Percentiles rank a stretch among this genome's conserved stretches.
phyloP scores from a whole-genome alignment of 35 echinoderm and acorn worm species.

The Strongylocentrotus purpuratus region DNA sequence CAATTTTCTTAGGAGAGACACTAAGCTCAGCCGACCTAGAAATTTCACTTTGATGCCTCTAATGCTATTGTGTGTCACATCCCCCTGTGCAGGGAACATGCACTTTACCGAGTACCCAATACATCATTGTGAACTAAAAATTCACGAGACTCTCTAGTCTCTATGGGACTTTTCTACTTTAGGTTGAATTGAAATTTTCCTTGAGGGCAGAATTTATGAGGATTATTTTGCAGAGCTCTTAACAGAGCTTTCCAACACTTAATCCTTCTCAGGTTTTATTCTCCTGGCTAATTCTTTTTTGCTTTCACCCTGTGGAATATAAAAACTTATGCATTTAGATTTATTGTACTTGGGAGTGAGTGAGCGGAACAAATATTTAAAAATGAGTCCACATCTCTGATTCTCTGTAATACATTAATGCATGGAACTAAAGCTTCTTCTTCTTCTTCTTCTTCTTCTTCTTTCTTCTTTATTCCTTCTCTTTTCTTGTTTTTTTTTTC shows the following conservation, averaged over 20 bases:
- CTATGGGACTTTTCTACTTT: neutral
- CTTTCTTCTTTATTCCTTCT: too few species aligned
- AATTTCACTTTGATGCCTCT: neutral
- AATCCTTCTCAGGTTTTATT: neutral
- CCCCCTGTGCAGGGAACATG: neutral
- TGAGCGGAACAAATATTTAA: too few species aligned
- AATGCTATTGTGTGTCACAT: neutral
- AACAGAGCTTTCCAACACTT: neutral
- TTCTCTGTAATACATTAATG: too few species aligned
- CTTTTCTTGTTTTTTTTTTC: too few species aligned
- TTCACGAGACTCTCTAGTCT: neutral
- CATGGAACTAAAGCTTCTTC: too few species aligned
- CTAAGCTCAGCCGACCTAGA: neutral
- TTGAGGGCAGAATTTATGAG: neutral
- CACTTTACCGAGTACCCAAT: neutral
- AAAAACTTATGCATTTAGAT: too few species aligned
- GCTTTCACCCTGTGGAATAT: too few species aligned
- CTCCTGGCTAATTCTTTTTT: too few species aligned
- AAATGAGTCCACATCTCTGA: too few species aligned
- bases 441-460: too few species aligned
- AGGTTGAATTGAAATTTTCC: neutral
- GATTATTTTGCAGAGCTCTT: neutral
- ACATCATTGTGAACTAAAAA: neutral
- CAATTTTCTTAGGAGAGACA: neutral
- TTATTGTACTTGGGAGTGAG: too few species aligned